Percentiles rank a stretch among this genome's conserved stretches.
These are phyloP conservation scores for Myotis myotis DNA, from an alignment of 2,797 vertebrate species.

Conservation along the genomic window DNA sequence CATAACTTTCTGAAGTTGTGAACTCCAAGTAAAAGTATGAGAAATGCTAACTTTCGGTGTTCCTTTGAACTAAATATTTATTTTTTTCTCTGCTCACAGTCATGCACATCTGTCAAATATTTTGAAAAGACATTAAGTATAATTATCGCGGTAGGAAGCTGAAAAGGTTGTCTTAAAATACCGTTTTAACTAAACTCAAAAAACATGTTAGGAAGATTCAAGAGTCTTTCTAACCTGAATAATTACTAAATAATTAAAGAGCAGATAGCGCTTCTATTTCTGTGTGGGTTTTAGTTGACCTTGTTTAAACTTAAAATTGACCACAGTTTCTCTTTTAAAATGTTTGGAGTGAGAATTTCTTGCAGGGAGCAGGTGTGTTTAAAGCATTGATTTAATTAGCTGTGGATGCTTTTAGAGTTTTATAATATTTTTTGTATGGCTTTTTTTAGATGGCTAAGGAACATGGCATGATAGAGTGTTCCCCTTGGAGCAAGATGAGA, in stretches of 20 bases:
- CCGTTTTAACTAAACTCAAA: conserved; percentile 55
- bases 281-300: conserved; percentile 57
- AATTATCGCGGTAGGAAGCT: conserved; percentile 68
- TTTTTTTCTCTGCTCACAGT: conserved; percentile 38
- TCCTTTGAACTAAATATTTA: conserved; percentile 63
- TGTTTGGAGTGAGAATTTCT: conserved; percentile 12
- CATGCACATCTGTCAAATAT: conserved; percentile 55
- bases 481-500: background rate
- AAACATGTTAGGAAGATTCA: conserved; percentile 56
- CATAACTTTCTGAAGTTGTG: background rate
- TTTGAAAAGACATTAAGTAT: conserved; percentile 64
- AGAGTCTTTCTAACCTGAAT: conserved; percentile 41
- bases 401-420: background rate
- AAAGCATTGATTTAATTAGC: conserved; percentile 19
- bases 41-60: conserved; percentile 32
- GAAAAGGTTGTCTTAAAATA: conserved; percentile 64
- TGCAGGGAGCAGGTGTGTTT: background rate
- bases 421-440: background rate
- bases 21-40: conserved; percentile 35
- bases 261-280: background rate
- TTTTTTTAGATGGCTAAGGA: background rate
- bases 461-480: no score
- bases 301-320: conserved; percentile 43
- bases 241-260: conserved; percentile 57
- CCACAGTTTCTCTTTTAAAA: background rate